Evolutionary conservation across 2,888 invertebrate species (phyloP).

Genomic region (Physocephala rufipes): DNA sequence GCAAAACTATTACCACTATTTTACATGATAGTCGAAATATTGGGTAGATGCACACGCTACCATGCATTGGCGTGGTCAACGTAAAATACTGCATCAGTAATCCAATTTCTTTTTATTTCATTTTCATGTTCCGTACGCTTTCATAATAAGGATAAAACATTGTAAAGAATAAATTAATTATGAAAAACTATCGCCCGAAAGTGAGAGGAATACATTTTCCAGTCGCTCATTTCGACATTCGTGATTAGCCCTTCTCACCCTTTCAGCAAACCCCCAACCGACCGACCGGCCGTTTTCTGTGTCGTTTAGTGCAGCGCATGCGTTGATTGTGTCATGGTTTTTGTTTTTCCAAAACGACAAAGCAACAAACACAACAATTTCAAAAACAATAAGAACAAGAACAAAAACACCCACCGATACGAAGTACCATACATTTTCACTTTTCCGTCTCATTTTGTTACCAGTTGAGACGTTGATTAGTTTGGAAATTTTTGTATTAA

Average conservation of each 20-base stretch:
- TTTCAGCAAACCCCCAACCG: not conserved
- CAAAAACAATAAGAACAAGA: conserved; percentile 2
- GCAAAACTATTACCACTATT: too few species aligned
- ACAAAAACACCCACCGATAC: not conserved
- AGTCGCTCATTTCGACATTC: not conserved
- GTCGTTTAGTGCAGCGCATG: conserved; percentile 52
- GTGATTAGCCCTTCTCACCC: not conserved
- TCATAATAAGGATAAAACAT: not conserved
- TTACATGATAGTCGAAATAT: too few species aligned
- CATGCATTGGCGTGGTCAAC: too few species aligned
- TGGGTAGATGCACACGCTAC: too few species aligned
- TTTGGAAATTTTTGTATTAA: not conserved
- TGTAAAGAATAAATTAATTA: too few species aligned
- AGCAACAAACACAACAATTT: conserved; percentile 21
- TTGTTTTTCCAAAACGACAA: conserved; percentile 25
- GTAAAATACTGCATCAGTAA: too few species aligned
- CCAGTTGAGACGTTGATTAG: not conserved
- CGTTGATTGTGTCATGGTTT: conserved; percentile 58
- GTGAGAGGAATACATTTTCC: conserved; percentile 20
- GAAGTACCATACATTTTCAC: conserved; percentile 1
- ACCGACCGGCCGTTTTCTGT: not conserved
- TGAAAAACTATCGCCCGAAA: conserved; percentile 7
- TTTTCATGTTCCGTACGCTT: not conserved
- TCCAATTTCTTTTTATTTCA: too few species aligned
- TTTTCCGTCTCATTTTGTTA: conserved; percentile 18